Conservation (phyloP, 2,113 vertebrate species). For the Tyrannus savana region DNA sequence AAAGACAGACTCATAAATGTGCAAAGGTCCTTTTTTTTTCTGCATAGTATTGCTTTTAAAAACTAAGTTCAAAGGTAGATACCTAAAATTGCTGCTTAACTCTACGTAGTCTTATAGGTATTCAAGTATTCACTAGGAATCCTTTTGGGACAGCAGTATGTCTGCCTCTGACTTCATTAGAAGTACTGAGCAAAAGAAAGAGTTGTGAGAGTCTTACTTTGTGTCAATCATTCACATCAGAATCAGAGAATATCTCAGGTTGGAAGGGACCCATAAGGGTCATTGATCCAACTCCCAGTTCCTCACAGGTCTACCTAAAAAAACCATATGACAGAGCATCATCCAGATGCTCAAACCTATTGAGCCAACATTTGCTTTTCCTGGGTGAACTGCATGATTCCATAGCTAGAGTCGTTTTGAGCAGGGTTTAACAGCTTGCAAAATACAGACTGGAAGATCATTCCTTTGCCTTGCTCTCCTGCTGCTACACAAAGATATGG, state of each 20-base stretch:
- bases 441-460: not conserved
- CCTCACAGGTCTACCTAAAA: accelerated
- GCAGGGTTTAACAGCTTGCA: not conserved
- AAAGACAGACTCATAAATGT: not conserved
- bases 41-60: not conserved
- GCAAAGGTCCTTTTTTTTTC: not conserved
- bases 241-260: not conserved
- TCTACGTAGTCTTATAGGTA: not conserved
- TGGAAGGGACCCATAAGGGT: not conserved
- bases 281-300: not conserved
- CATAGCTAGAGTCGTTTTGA: not conserved
- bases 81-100: not conserved
- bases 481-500: not conserved
- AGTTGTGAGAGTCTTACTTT: not conserved
- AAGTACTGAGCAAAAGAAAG: not conserved
- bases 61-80: not conserved
- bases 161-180: not conserved
- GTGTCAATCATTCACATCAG: not conserved
- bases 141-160: not conserved
- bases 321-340: not conserved
- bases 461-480: not conserved
- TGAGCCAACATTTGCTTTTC: not conserved
- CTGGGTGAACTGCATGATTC: not conserved
- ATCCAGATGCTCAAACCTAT: accelerated
- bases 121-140: not conserved